Conservation (phyloP, 92 coral and sea anemone species). For the Bergia puertoricense region DNA sequence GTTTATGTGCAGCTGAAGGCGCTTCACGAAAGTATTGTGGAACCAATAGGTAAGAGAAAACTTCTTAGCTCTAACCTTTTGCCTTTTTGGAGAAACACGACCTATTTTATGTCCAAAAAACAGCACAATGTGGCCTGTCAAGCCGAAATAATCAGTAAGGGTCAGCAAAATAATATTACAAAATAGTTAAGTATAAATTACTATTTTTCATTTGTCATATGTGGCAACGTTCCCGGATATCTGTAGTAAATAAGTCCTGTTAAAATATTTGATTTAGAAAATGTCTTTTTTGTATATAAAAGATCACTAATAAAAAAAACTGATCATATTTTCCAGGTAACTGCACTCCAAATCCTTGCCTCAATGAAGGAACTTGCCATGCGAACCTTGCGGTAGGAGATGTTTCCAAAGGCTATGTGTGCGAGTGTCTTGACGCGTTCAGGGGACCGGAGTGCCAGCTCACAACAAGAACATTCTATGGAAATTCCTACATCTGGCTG, state of each 20-base stretch:
- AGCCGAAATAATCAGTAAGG: no score
- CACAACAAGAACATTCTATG: constrained; percentile 72
- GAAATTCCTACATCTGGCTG: constrained; percentile 75
- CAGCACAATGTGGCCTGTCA: no score
- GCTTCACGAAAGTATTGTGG: constrained; percentile 59
- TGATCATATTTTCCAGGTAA: constrained; percentile 9
- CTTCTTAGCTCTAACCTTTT: background rate
- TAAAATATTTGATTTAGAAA: no score
- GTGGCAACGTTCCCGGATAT: no score
- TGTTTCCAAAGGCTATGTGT: constrained; percentile 69
- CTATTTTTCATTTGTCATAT: no score
- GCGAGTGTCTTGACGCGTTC: constrained; percentile 67
- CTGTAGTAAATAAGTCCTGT: no score
- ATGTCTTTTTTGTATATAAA: no score
- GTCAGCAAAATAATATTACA: no score
- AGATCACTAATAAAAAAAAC: background rate
- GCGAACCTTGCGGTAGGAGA: constrained; percentile 22
- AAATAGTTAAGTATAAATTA: no score
- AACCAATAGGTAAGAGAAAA: constrained; percentile 34
- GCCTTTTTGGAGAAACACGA: no score
- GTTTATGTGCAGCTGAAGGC: constrained; percentile 71
- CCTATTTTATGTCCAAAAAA: no score
- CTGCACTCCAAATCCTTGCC: constrained; percentile 34
- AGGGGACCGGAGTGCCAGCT: constrained; percentile 80
- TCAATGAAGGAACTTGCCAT: constrained; percentile 26